These are phyloP conservation scores for Pycnonotus jocosus DNA, from an alignment of 2,113 vertebrate species.

Conservation along the genomic window DNA sequence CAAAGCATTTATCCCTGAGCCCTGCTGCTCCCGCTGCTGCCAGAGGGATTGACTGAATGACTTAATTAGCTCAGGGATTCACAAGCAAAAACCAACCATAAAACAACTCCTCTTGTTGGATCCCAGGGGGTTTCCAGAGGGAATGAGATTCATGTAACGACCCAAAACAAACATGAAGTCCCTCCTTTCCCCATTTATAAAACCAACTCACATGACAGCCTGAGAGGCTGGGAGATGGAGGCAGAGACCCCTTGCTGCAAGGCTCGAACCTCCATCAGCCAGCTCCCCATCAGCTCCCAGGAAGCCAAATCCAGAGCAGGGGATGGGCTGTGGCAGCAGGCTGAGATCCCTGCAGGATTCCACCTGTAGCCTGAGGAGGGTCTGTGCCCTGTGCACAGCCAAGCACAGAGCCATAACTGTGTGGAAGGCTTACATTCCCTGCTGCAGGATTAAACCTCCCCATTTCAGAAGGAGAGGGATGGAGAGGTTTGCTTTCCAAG, in stretches of 20 bases:
- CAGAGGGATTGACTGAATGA: background rate
- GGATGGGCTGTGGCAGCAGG: background rate
- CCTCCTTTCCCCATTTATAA: background rate
- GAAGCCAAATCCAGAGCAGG: background rate
- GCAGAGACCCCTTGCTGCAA: background rate
- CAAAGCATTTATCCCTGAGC: background rate
- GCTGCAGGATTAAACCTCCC: background rate
- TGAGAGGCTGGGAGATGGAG: background rate
- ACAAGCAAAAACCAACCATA: background rate
- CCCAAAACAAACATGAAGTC: background rate
- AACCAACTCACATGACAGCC: background rate
- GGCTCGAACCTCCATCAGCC: fast-evolving
- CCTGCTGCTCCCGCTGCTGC: background rate
- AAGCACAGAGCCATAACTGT: fast-evolving
- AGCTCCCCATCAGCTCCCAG: background rate
- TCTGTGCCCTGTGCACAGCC: background rate
- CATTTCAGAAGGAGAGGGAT: background rate
- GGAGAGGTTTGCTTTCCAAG: background rate
- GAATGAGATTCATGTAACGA: background rate
- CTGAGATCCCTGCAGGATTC: background rate
- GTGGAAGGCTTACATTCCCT: fast-evolving
- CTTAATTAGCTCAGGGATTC: constrained; percentile 12
- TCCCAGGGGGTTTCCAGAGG: background rate
- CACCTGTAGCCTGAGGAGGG: background rate
- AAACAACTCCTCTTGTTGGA: background rate